These are phyloP conservation scores for Anarhynchus alexandrinus DNA, from an alignment of 2,113 vertebrate genomes.

Conservation along the genomic window DNA sequence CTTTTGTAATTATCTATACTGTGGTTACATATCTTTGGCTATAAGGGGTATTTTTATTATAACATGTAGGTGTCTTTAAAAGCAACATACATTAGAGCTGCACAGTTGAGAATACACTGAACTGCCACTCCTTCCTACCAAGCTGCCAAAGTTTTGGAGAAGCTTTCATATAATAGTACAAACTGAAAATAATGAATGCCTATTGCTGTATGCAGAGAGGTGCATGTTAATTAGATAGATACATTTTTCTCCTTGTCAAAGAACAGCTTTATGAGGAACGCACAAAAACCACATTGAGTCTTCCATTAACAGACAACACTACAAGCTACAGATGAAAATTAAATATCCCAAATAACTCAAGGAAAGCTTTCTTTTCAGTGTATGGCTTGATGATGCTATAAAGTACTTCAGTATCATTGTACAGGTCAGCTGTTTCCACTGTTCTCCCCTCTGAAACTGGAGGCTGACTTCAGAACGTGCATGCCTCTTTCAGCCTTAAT, in stretches of 20 bases:
- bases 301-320: neutral
- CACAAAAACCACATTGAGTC: neutral
- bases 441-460: neutral
- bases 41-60: conserved; percentile 15
- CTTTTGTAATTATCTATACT: conserved; percentile 4
- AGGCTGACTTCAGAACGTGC: neutral
- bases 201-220: neutral
- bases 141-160: neutral
- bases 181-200: neutral
- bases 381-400: neutral
- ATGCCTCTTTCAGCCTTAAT: neutral
- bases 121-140: neutral
- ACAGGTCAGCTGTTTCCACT: neutral
- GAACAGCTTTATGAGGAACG: neutral
- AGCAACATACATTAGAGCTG: conserved; percentile 1
- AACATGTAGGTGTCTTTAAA: conserved; percentile 8
- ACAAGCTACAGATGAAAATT: neutral
- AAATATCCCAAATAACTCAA: neutral
- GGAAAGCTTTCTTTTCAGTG: neutral
- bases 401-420: neutral
- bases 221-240: neutral
- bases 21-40: neutral
- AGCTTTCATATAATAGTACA: neutral
- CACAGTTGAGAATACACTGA: neutral
- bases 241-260: conserved; percentile 17